Evolutionary conservation across 2,797 vertebrate species (phyloP).

Genomic region (Adelosebastes latens): DNA sequence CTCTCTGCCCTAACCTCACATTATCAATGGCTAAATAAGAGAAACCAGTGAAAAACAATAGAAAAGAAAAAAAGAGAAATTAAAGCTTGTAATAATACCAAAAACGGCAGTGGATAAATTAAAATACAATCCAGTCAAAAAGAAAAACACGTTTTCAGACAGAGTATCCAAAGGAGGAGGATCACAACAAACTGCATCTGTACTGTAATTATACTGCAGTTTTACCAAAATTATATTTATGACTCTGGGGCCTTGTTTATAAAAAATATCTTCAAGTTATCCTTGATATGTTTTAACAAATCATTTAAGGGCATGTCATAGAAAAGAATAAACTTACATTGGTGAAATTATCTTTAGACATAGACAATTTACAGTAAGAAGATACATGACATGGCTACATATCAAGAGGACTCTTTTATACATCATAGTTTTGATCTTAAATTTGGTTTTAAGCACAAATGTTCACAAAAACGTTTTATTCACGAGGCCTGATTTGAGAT

Average conservation of each 20-base stretch:
- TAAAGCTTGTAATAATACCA: conserved; percentile 59
- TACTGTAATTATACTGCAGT: conserved; percentile 18
- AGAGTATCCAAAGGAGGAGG: background rate
- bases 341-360: conserved; percentile 17
- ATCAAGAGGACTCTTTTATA: conserved; percentile 17
- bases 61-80: conserved; percentile 30
- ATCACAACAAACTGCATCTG: conserved; percentile 24
- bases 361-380: conserved; percentile 27
- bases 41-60: background rate
- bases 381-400: conserved; percentile 48
- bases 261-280: conserved; percentile 36
- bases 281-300: conserved; percentile 14
- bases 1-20: background rate
- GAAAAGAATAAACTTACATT: conserved; percentile 39
- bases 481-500: conserved; percentile 5
- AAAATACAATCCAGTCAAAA: conserved; percentile 44
- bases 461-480: background rate
- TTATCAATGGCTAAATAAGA: background rate
- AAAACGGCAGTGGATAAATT: conserved; percentile 42
- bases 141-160: background rate
- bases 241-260: conserved; percentile 18
- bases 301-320: conserved; percentile 14
- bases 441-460: conserved; percentile 50
- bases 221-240: conserved; percentile 8
- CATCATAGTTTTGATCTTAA: conserved; percentile 14